Conservation (phyloP, 2,113 vertebrate genomes). For the Sturnus vulgaris region DNA sequence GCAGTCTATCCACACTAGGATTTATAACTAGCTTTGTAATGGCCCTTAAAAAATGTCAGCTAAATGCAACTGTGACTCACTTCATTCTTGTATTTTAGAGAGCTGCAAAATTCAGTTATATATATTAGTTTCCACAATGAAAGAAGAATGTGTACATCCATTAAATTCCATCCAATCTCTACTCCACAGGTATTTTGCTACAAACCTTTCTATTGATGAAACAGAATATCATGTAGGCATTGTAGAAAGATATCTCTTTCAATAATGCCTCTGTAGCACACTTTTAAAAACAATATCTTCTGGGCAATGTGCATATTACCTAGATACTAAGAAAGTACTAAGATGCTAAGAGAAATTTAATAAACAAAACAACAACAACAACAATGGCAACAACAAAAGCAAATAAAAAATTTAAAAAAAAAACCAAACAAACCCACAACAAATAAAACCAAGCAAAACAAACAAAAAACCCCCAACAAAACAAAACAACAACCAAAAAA, state of each 20-base stretch:
- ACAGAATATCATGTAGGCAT: neutral
- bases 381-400: no score
- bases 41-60: neutral
- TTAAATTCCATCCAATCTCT: neutral
- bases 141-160: neutral
- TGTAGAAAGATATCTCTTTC: neutral
- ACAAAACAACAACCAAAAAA: neutral
- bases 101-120: neutral
- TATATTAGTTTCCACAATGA: neutral
- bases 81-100: neutral
- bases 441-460: no score
- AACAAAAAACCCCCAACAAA: neutral
- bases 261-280: neutral
- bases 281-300: neutral
- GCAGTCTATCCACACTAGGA: neutral
- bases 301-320: neutral
- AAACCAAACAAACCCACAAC: fast-evolving
- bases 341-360: neutral
- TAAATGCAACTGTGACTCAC: neutral
- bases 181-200: neutral
- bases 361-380: neutral
- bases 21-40: neutral
- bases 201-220: neutral
- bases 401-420: neutral
- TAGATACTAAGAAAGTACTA: neutral